Percentiles rank a stretch among this genome's conserved stretches.
Conservation (phyloP, 2,797 vertebrate genomes). For the Nasua narica region DNA sequence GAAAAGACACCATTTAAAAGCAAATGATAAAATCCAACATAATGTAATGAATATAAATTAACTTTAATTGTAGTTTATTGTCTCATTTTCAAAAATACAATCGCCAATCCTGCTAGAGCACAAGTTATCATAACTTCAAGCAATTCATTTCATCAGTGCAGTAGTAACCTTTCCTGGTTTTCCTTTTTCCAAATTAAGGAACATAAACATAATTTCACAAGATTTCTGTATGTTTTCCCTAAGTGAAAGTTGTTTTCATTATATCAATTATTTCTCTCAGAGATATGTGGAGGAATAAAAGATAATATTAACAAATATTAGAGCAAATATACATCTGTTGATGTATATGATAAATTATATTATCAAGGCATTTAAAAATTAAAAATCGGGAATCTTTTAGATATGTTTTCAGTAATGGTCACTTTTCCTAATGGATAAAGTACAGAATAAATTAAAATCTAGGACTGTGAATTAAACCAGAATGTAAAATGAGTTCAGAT, state of each 20-base stretch:
- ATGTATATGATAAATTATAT: not conserved
- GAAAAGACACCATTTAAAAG: slow-evolving; percentile 36
- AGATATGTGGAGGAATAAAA: slow-evolving; percentile 1
- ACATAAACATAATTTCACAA: slow-evolving; percentile 28
- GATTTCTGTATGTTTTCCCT: slow-evolving; percentile 19
- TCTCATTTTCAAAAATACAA: slow-evolving; percentile 46
- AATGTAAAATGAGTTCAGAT: slow-evolving; percentile 18
- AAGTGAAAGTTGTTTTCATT: slow-evolving; percentile 10
- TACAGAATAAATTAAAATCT: not conserved
- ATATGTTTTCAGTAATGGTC: not conserved
- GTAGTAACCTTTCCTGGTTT: not conserved
- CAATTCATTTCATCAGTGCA: not conserved
- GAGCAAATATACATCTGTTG: not conserved
- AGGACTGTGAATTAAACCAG: not conserved
- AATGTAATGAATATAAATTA: slow-evolving; percentile 57
- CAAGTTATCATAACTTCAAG: slow-evolving; percentile 35
- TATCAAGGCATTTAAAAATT: not conserved
- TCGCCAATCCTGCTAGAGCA: not conserved
- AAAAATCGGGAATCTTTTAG: not conserved
- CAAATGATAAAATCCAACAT: slow-evolving; percentile 16
- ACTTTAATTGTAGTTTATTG: slow-evolving; percentile 38
- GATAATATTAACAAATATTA: slow-evolving; percentile 18
- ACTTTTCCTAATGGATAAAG: slow-evolving; percentile 36
- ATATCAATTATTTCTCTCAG: slow-evolving; percentile 17
- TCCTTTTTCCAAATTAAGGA: not conserved